Percentiles rank a stretch among this genome's conserved stretches.
Evolutionary conservation across 1,140 invertebrate species (phyloP).

Genomic region (Hycleus cichorii): DNA sequence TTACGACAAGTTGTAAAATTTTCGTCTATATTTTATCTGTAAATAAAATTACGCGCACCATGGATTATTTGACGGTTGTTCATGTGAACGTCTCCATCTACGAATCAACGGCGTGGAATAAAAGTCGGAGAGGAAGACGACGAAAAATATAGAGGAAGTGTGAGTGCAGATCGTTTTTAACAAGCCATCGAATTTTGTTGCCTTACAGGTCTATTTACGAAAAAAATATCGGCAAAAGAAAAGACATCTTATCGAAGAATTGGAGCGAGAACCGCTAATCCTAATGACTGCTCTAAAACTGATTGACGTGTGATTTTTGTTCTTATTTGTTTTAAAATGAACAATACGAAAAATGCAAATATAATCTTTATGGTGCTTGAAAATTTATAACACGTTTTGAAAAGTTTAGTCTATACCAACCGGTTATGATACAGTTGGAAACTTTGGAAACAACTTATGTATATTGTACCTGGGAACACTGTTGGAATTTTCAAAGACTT

Average conservation of each 20-base stretch:
- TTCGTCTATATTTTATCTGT: conserved; percentile 11
- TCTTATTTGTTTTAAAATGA: too few relatives aligned
- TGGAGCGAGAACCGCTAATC: too few relatives aligned
- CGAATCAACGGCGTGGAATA: too few relatives aligned
- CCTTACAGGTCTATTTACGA: too few relatives aligned
- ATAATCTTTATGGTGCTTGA: conserved; percentile 5
- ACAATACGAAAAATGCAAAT: neutral
- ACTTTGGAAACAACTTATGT: conserved; percentile 17
- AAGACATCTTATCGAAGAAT: neutral
- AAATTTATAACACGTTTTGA: conserved; percentile 18
- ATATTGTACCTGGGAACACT: conserved; percentile 11
- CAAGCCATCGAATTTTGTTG: too few relatives aligned
- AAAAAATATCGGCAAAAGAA: neutral
- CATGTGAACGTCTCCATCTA: too few relatives aligned
- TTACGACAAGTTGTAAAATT: conserved; percentile 9
- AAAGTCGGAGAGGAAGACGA: too few relatives aligned
- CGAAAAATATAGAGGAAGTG: too few relatives aligned
- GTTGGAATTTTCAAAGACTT: conserved; percentile 15
- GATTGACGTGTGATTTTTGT: too few relatives aligned
- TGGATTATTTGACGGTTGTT: conserved; percentile 1
- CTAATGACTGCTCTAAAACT: too few relatives aligned
- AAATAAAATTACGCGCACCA: conserved; percentile 10
- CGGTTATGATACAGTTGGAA: conserved; percentile 14
- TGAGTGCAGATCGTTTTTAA: too few relatives aligned
- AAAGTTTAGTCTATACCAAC: conserved; percentile 15